Percentiles rank a stretch among this genome's conserved stretches.
phyloP scores from a whole-genome alignment of 1,140 invertebrate genomes.

The Leptinotarsa lineolata region DNA sequence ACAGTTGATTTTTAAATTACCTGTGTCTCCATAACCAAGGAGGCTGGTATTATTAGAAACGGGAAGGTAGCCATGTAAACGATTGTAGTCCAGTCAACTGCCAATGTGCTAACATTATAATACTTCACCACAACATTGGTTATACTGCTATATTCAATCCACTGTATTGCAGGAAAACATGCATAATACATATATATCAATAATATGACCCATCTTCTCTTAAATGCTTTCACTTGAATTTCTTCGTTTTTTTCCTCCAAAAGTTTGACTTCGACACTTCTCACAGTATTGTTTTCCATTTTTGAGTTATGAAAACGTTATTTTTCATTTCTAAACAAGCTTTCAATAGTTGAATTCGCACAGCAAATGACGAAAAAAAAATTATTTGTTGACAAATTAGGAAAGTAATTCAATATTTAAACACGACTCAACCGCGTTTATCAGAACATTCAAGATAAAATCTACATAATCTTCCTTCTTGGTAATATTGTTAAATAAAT shows the following conservation, averaged over 20 bases:
- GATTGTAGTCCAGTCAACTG: constrained; percentile 66
- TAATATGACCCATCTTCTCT: constrained; percentile 21
- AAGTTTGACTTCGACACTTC: background rate
- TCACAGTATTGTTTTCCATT: no score
- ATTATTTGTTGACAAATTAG: no score
- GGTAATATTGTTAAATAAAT: no score
- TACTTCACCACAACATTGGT: constrained; percentile 60
- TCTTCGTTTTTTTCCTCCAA: background rate
- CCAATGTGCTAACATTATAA: constrained; percentile 60
- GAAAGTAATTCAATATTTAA: no score
- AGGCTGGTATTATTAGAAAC: constrained; percentile 43
- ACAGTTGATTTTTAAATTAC: constrained; percentile 21
- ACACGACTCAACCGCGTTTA: no score
- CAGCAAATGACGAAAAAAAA: no score
- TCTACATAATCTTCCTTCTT: no score
- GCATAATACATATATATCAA: constrained; percentile 36
- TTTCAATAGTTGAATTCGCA: no score
- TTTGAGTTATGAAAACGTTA: no score
- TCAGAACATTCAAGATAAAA: no score
- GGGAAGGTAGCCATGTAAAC: constrained; percentile 40
- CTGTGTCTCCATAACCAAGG: constrained; percentile 43
- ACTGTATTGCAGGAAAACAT: constrained; percentile 60
- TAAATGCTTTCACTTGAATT: constrained; percentile 16
- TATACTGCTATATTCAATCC: constrained; percentile 63
- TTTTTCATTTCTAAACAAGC: no score